A percentile compares a stretch with the other conserved stretches of the same genome.
Conservation (phyloP, 2,888 invertebrate species). For the Idaea aversata region DNA sequence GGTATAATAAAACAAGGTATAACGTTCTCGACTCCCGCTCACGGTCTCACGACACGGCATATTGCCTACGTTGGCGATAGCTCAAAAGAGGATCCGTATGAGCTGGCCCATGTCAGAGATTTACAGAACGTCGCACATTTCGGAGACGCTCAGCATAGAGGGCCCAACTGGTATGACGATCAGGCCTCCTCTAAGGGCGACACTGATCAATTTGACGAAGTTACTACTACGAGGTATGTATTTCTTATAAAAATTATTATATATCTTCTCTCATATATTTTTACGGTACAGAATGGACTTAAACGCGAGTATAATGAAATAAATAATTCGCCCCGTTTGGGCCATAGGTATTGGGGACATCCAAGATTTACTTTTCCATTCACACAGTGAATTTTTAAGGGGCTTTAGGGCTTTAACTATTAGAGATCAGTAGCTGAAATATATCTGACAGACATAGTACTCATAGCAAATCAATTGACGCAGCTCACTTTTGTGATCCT, state of each 20-base stretch:
- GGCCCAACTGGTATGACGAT: constrained; percentile 47
- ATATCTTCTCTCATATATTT: too few relatives aligned
- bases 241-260: constrained; percentile 6
- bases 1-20: not conserved
- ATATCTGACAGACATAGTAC: too few relatives aligned
- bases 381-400: too few relatives aligned
- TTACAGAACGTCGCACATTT: constrained; percentile 41
- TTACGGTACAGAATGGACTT: too few relatives aligned
- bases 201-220: constrained; percentile 30
- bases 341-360: too few relatives aligned
- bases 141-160: constrained; percentile 54
- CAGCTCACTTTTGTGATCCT: too few relatives aligned
- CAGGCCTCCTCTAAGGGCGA: constrained; percentile 14
- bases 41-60: not conserved
- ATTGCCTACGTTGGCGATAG: not conserved
- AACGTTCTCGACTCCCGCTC: not conserved
- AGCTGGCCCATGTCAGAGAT: constrained; percentile 29
- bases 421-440: too few relatives aligned
- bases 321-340: too few relatives aligned
- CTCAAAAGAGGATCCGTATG: not conserved
- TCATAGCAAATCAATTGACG: too few relatives aligned
- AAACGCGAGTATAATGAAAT: too few relatives aligned
- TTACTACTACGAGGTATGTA: constrained; percentile 9
- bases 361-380: too few relatives aligned
- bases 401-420: too few relatives aligned